phyloP scores from a whole-genome alignment of 2,113 vertebrate species.

The Heptranchias perlo region DNA sequence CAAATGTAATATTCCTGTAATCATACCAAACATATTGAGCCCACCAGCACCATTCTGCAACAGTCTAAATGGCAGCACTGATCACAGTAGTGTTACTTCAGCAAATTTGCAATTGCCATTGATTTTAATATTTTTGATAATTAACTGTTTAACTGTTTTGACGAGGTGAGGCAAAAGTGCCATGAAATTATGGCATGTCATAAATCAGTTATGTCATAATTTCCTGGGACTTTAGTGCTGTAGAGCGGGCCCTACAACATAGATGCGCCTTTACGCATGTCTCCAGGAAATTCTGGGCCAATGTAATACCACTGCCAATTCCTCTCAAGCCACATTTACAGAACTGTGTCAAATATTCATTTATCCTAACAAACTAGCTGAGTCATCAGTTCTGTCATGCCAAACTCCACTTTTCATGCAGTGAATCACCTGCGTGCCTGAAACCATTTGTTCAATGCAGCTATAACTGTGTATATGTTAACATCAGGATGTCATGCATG shows the following conservation, averaged over 20 bases:
- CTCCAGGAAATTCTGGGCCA: neutral
- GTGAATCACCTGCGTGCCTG: neutral
- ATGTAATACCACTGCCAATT: neutral
- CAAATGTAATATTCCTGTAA: neutral
- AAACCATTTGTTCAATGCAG: neutral
- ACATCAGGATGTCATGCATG: neutral
- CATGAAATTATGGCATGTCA: neutral
- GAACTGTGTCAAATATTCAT: neutral
- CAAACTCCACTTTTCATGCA: neutral
- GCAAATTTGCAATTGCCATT: neutral
- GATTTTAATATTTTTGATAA: too few species aligned
- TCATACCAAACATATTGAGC: neutral
- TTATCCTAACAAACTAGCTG: neutral
- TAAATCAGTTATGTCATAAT: neutral
- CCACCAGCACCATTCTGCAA: neutral
- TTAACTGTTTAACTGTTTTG: too few species aligned
- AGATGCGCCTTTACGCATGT: neutral
- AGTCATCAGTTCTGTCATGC: neutral
- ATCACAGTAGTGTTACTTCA: neutral
- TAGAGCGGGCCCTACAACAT: neutral
- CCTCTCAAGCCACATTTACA: neutral
- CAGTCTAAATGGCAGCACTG: neutral
- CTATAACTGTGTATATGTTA: neutral
- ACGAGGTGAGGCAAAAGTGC: neutral
- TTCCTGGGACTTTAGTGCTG: neutral